Evolutionary conservation across 2,888 invertebrate species (phyloP), one percentile per base, ranked within the genome.

Genomic region (Meteorus colon): DNA sequence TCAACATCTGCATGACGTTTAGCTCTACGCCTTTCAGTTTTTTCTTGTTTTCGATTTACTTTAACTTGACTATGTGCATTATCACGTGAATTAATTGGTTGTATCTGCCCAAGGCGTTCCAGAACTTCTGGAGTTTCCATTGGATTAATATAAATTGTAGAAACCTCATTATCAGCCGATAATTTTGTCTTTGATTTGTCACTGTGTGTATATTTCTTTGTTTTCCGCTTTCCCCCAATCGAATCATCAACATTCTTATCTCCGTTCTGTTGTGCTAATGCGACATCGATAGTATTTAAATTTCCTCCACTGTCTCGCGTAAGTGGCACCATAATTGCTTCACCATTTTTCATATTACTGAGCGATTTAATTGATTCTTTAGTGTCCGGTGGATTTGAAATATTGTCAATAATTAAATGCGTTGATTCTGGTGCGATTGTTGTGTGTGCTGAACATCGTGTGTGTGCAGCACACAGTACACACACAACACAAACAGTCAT

Each of bases 401-500:
- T 37, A 67, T 41, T 69, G 19, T 65, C 55, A 70, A 19, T 29
- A 29, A 59, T 24, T 71, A 37, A 16, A 34, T 34, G 5, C 8
- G 60, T 14, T 62, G 60, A 27, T 27, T 4, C 41, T 45, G 77
- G 74, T 1, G 85, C 81, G 14, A 87, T 82, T 81, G 92, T 92
- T 68, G 93, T 91, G 85, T 96, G 95, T 1, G 95, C 94, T 66
- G 93, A 94, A 86, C 96, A 96, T 0, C 94, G 94, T 51, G 92
- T 90, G 85, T 95, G 95, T 14, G 95, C 93, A 1, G 95, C 95
- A 85, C 95, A 96, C 0, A 96, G 90, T 67, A 96, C 91, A 86
- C 96, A 96, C 83, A 96, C 94, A 90, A 96, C 94, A 86, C 96
- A 95, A n/a, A 95, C 95, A 16, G 95, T 94, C 82, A 96, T 93